Conservation (phyloP, 1,140 invertebrate species). For the Eubasilissa regina region DNA sequence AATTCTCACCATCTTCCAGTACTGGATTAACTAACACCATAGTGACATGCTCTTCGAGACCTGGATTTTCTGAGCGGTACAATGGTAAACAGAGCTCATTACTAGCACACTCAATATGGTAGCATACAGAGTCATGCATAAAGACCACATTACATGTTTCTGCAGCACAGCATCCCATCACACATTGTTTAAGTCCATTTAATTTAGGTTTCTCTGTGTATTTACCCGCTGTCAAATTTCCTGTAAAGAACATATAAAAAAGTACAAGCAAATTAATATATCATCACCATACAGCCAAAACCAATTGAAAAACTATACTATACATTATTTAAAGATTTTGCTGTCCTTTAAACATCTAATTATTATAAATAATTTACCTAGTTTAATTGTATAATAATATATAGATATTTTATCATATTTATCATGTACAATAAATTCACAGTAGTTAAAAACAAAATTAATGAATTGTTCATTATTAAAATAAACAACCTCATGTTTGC, state of each 20-base stretch:
- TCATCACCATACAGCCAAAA: neutral
- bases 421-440: no score
- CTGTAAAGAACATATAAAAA: conserved; percentile 61
- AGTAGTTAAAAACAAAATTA: no score
- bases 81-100: conserved; percentile 81
- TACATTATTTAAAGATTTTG: conserved; percentile 12
- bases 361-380: no score
- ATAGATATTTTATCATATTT: no score
- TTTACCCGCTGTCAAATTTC: conserved; percentile 76
- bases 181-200: conserved; percentile 77
- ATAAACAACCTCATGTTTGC: no score
- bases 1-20: conserved; percentile 63
- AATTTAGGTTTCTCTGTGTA: conserved; percentile 74
- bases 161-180: conserved; percentile 80
- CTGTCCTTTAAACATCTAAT: no score
- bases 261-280: neutral
- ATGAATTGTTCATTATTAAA: no score
- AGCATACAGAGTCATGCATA: conserved; percentile 83
- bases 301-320: neutral
- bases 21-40: conserved; percentile 85
- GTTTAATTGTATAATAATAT: no score
- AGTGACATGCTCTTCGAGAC: conserved; percentile 74
- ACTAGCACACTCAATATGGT: conserved; percentile 80
- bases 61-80: conserved; percentile 71
- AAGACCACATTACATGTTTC: conserved; percentile 84